These are phyloP conservation scores for Anadara kagoshimensis DNA, from an alignment of 1,140 invertebrate species.

Conservation along the genomic window DNA sequence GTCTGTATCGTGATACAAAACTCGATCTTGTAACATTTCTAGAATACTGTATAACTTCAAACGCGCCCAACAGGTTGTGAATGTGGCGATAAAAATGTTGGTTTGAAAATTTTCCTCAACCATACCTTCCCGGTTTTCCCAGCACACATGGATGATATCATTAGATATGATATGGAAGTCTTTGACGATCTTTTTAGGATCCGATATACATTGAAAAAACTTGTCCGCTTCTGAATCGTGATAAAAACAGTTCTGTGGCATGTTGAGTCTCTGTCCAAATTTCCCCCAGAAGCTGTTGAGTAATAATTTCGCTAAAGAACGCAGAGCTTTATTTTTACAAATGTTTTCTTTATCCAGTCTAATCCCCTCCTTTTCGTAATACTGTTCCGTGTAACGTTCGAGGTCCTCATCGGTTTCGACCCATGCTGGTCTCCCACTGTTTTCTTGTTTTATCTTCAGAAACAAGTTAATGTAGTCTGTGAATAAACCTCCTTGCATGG, in stretches of 20 bases:
- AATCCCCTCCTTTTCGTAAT: constrained; percentile 67
- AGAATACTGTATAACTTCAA: constrained; percentile 70
- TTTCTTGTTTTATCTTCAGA: background rate
- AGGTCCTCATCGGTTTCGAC: background rate
- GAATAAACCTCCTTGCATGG: too few species aligned
- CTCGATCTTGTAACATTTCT: constrained; percentile 57
- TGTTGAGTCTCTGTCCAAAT: constrained; percentile 35
- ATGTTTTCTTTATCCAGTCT: constrained; percentile 68
- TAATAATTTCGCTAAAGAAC: constrained; percentile 47
- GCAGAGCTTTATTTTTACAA: constrained; percentile 62
- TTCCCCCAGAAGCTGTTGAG: constrained; percentile 48
- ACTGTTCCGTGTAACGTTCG: constrained; percentile 45
- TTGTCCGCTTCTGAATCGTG: constrained; percentile 32
- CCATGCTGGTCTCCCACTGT: too few species aligned
- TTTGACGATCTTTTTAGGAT: constrained; percentile 33
- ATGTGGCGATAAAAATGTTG: constrained; percentile 69
- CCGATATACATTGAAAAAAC: constrained; percentile 58
- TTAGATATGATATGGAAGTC: constrained; percentile 43
- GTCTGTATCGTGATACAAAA: constrained; percentile 74
- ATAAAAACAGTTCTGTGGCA: constrained; percentile 23
- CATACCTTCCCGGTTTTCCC: constrained; percentile 4
- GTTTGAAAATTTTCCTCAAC: constrained; percentile 34
- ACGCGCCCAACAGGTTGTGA: constrained; percentile 70
- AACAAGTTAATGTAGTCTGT: too few species aligned
- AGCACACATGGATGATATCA: constrained; percentile 29